Conservation (phyloP, 2,113 vertebrate genomes). For the Nothoprocta perdicaria region DNA sequence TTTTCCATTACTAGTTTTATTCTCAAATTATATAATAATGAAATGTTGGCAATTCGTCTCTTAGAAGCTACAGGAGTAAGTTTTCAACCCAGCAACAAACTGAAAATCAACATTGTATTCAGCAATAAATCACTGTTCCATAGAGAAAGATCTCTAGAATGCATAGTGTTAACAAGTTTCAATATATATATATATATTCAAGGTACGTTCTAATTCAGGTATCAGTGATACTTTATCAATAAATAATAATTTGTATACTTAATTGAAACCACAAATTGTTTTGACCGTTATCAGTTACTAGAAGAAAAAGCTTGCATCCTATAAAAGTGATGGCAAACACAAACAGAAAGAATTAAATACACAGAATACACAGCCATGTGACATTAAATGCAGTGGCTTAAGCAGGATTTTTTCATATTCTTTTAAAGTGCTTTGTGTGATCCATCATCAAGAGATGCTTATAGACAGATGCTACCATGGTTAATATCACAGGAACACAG, state of each 20-base stretch:
- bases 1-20: conserved; percentile 36
- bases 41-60: background rate
- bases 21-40: background rate
- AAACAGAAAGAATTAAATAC: background rate
- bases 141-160: background rate
- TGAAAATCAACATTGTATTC: background rate
- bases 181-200: background rate
- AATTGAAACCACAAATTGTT: background rate
- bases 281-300: background rate
- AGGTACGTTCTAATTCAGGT: background rate
- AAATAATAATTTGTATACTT: background rate
- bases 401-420: background rate
- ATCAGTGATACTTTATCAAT: background rate
- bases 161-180: background rate
- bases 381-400: background rate
- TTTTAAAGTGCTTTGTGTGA: conserved; percentile 19
- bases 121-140: background rate
- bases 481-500: background rate
- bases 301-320: background rate
- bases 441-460: background rate
- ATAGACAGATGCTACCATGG: background rate
- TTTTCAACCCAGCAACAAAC: conserved; percentile 8
- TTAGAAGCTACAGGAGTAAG: background rate
- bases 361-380: background rate
- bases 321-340: background rate